Conservation (phyloP, 2,888 invertebrate species). For the Ethmia dodecea region DNA sequence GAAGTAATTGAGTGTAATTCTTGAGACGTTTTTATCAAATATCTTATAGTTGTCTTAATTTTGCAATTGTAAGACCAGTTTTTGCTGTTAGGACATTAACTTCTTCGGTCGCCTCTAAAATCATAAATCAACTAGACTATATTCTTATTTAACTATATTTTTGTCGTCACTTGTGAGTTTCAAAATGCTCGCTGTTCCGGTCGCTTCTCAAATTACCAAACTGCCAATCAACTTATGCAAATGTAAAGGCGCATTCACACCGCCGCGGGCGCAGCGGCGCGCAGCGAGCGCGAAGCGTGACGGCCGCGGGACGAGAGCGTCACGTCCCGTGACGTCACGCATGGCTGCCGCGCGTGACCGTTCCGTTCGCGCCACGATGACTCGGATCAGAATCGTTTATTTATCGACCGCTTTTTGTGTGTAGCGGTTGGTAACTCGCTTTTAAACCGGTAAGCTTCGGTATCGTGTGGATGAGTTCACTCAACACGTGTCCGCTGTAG, state of each 20-base stretch:
- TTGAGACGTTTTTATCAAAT: too few relatives aligned
- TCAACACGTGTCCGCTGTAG: too few relatives aligned
- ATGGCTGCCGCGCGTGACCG: slow-evolving; percentile 57
- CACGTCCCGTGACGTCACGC: slow-evolving; percentile 52
- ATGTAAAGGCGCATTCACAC: slow-evolving; percentile 62
- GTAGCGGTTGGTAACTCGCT: slow-evolving; percentile 55
- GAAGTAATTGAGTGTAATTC: too few relatives aligned
- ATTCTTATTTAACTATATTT: too few relatives aligned
- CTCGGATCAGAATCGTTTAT: slow-evolving; percentile 50
- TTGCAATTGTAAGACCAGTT: too few relatives aligned
- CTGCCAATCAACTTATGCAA: slow-evolving; percentile 35
- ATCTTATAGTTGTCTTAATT: too few relatives aligned
- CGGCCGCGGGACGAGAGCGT: slow-evolving; percentile 36
- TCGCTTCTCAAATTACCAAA: background rate
- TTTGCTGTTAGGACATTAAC: too few relatives aligned
- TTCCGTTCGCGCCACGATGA: slow-evolving; percentile 64
- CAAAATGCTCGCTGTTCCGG: background rate
- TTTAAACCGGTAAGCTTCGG: slow-evolving; percentile 45
- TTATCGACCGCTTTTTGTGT: slow-evolving; percentile 47
- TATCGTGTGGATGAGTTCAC: too few relatives aligned
- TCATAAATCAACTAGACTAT: too few relatives aligned
- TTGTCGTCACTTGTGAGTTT: too few relatives aligned
- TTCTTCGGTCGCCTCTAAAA: too few relatives aligned
- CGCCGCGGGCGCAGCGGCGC: slow-evolving; percentile 38
- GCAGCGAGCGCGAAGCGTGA: slow-evolving; percentile 36